Evolutionary conservation across 1,140 invertebrate species (phyloP), one percentile per base, ranked within the genome.

Genomic region (Ips typographus): DNA sequence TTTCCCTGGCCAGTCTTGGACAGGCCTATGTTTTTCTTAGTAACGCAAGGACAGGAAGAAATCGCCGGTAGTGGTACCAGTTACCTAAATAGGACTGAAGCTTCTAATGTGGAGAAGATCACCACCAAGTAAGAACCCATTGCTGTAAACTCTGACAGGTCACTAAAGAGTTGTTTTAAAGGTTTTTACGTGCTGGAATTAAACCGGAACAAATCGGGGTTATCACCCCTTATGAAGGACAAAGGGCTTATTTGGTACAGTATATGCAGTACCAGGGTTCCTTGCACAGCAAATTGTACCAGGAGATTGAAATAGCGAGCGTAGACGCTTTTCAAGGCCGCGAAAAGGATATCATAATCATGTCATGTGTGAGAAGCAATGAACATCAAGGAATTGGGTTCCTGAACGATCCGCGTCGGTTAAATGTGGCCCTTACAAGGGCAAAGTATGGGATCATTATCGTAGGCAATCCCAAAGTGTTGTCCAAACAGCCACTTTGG

Each of bases 241-340:
- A 99, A 79, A 83, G 98, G n/a, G 96, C 97, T 0, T 99, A 98
- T 81, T 83, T 99, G 56, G 97, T 94, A 0, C 96, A 99, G 77
- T 97, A 98, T 76, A 99, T 99, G 96, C 97, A 99, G 79, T 98
- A 98, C 77, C 97, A 98, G 81, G 98, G 98, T 3, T 93, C 95
- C 2, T 83, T 99, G 4, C 96, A 99, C 78, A 91, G 94, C 3
- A 98, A 98, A 80, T 82, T 99, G 0, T 99, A 99, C 81, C 94
- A 98, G 81, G 97, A 99, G 80, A 98, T 99, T 56, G 98, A 99
- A 82, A 96, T 99, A 0, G 98, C 98, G 0, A 99, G 96, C 83
- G 98, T 99, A 5, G 98, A 99, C 82, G 98, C 98, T 2, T 99
- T 99, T 79, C 93, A 95, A 79, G 92, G 98, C 0, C 84, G 98